Base-by-base conservation (phyloP, 2,113 vertebrate genomes). In the Entelurus aequoreus region DNA sequence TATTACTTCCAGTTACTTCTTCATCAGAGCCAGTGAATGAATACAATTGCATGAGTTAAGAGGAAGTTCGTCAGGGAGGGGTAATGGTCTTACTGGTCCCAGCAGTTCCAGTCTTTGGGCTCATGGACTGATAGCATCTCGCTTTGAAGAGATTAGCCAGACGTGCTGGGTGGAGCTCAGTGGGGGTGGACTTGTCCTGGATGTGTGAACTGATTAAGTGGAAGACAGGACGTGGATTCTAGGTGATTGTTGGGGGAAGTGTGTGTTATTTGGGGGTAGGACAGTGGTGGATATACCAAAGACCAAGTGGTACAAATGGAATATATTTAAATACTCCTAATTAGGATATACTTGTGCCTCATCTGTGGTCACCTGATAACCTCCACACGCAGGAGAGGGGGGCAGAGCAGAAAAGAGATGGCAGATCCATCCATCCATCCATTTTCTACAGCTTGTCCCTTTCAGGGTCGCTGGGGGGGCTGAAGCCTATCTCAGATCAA, bases 111-210 rank as follows among this genome's bases (percentile, higher is more conserved):
- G 69, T 65, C 62, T 48, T 62, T 42, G 57, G 66, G 56, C 54
- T 52, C 62, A 42, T 5, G 16, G 58, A 19, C 63, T 80, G 84
- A 85, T 88, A 84, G 78, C 75, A 86, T 85, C 83, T 85, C 76
- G 47, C 75, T 86, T 85, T 85, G 81, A 82, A 82, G 80, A 70
- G 72, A 83, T 86, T 85, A 83, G 79, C 80, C 80, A 76, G 80
- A 76, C 81, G 77, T 84, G 79, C 71, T 72, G 81, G 82, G 84
- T 69, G 79, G 73, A 69, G 75, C 68, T 54, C 1, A 2, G 19
- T 11, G 71, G 71, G 69, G 70, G 44, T 70, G 57, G 42, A 60
- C 52, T 21, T 40, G 66, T 12, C 42, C 42, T 12, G 12, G 78
- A 65, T 76, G 77, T 83, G 82, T 64, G 76, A 84, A 76, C 74